phyloP scores from a whole-genome alignment of 2,888 invertebrate genomes.

The Brenthis daphne region DNA sequence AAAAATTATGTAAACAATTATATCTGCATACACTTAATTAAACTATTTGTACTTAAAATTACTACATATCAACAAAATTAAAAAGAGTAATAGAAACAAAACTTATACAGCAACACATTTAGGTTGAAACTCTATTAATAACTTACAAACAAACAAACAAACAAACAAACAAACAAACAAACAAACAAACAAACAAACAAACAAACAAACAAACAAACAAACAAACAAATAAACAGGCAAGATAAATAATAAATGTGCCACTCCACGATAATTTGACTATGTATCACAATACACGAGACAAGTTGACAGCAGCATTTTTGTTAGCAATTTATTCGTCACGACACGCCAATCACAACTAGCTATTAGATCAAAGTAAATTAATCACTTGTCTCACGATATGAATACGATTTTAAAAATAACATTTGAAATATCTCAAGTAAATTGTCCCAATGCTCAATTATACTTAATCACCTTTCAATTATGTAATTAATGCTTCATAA shows the following conservation, averaged over 20 bases:
- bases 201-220: too few relatives aligned
- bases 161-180: too few relatives aligned
- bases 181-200: too few relatives aligned
- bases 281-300: constrained; percentile 43
- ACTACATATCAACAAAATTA: too few relatives aligned
- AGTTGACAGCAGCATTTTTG: constrained; percentile 59
- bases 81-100: too few relatives aligned
- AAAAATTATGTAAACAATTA: background rate
- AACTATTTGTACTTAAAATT: too few relatives aligned
- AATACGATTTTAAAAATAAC: constrained; percentile 3
- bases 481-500: too few relatives aligned
- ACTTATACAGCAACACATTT: too few relatives aligned
- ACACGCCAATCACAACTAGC: constrained; percentile 40
- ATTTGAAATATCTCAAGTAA: background rate
- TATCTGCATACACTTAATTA: too few relatives aligned
- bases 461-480: too few relatives aligned
- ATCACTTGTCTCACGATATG: constrained; percentile 34
- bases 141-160: too few relatives aligned
- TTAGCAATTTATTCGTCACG: constrained; percentile 54
- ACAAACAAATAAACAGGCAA: background rate
- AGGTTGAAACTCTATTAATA: too few relatives aligned
- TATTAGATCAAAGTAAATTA: constrained; percentile 33
- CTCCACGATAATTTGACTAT: constrained; percentile 38
- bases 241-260: background rate
- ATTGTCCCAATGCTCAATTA: background rate